Conservation (phyloP, 2,888 invertebrate species). For the Tachystola acroxantha region DNA sequence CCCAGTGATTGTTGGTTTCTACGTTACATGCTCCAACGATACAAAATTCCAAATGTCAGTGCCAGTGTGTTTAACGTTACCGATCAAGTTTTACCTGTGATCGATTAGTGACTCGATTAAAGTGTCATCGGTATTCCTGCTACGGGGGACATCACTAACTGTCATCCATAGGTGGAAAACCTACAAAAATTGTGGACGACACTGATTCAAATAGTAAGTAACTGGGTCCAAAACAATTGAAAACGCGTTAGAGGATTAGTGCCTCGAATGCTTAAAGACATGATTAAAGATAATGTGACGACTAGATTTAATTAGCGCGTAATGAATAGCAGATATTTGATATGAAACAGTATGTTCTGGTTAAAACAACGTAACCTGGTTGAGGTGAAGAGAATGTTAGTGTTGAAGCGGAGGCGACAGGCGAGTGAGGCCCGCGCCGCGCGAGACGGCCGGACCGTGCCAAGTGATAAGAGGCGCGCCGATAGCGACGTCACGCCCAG, state of each 20-base stretch:
- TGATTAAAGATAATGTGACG: too few species aligned
- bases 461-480: conserved; percentile 78
- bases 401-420: conserved; percentile 34
- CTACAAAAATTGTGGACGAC: conserved; percentile 69
- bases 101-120: conserved; percentile 56
- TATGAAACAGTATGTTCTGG: conserved; percentile 2
- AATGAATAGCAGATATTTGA: too few species aligned
- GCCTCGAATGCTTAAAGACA: too few species aligned
- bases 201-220: conserved; percentile 75
- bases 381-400: conserved; percentile 47
- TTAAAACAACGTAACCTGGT: too few species aligned
- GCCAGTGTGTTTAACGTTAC: conserved; percentile 55
- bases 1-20: conserved; percentile 69
- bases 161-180: conserved; percentile 68
- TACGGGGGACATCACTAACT: conserved; percentile 53
- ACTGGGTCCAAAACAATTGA: conserved; percentile 12
- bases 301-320: too few species aligned
- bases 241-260: too few species aligned
- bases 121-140: conserved; percentile 52
- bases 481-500: conserved; percentile 78
- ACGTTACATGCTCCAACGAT: conserved; percentile 49
- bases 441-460: conserved; percentile 75
- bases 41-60: conserved; percentile 52
- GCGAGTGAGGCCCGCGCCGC: conserved; percentile 50
- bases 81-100: conserved; percentile 44